Evolutionary conservation across 1,140 invertebrate genomes (phyloP), one percentile per base, ranked within the genome.

Genomic region (Babylonia areolata): DNA sequence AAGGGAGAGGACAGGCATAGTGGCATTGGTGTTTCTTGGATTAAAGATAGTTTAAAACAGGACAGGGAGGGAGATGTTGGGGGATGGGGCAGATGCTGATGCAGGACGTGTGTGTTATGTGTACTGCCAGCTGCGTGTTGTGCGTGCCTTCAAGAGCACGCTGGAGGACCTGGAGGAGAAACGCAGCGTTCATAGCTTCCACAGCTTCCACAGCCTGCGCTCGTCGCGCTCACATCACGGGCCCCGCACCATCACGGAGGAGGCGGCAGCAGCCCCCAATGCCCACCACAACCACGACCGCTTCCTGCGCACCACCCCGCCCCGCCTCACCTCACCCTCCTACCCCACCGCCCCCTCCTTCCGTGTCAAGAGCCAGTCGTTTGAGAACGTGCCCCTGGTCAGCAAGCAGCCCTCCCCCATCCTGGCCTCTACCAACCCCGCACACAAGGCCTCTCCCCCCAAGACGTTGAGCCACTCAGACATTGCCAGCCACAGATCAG

Each of bases 151-250:
- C 97, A 99, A 98, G 96, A 99, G 98, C 93, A 99, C 97, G 94
- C 96, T 99, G 96, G 99, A 99, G 96, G 99, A 99, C 96, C 96
- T 99, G 96, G 99, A 99, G 96, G 99, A 99, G 95, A 97, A 98
- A 94, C 98, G 98, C 58, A 64, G 58, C 58, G 58, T 64, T 23
- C 58, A 64, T 97, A 98, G 97, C 96, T 97, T 98, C 96, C 97
- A 98, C 96, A 98, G 97, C 95, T 97, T 98, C 95, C 97, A 98
- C 96, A 98, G 97, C 96, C 96, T 98, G 93, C 96, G 97, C 96
- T 97, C 96, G 95, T 97, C 96, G 94, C 96, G 96, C 94, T 97
- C 96, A 95, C 97, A 97, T 94, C 96, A 96, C 89, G 96, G 96
- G 93, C 93, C 93, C 75, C 95, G 97, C 94, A 96, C 97, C 94